Base-by-base conservation (phyloP, 2,113 vertebrate genomes). In the Macrotis lagotis region DNA sequence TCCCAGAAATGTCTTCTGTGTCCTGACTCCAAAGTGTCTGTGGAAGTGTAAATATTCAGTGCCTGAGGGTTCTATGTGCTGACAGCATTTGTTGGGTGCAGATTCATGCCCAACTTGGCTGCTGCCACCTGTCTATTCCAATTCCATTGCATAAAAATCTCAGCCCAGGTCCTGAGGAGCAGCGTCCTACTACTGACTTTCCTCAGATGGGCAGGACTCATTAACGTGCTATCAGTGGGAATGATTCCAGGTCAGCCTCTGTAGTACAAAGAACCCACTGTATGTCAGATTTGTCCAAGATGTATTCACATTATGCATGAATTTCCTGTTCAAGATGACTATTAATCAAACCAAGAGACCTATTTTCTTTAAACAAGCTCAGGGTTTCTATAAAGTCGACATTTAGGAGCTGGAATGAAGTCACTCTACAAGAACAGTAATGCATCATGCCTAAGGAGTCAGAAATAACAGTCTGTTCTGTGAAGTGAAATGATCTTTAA, bases 251-350 rank as follows among this genome's bases (percentile, higher is more conserved):
- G 44, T 96, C 96, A 94, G 50, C 50, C 91, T 95, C 50, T 28
- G 31, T 50, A 96, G 92, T 91, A 89, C 96, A 97, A 94, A 97
- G 95, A 96, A 96, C 96, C 93, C 90, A 94, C 93, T 97, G 97
- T 94, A 97, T 95, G 48, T 97, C 95, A 96, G 93, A 97, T 94
- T 91, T 74, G 66, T 97, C 95, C 95, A 96, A 97, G 92, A 97
- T 93, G 24, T 95, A 97, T 95, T 97, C 59, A 3, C 51, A 93
- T 95, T 94, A 96, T 97, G 88, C 93, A 93, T 94, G 95, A 97
- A 96, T 96, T 97, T 96, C 96, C 97, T 98, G 95, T 94, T 97
- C 48, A 92, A 92, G 74, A 90, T 92, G 89, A 83, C 91, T 92
- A 95, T 95, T 96, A 97, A 97, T 97, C 97, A 97, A 90, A 74